phyloP scores from a whole-genome alignment of 2,113 vertebrate species.

The Ardeotis arabs region DNA sequence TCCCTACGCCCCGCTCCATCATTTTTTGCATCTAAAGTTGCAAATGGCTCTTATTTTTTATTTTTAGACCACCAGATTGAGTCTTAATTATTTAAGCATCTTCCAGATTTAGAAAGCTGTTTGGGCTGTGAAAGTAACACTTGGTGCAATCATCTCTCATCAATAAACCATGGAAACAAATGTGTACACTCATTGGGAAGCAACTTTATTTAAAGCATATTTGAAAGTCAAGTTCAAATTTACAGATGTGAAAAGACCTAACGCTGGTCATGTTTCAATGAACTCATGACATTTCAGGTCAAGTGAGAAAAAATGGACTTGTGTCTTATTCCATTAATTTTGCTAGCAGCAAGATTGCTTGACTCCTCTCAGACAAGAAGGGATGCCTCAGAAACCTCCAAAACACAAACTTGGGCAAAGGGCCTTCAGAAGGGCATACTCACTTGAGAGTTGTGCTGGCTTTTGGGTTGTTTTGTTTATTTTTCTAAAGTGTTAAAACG shows the following conservation, averaged over 20 bases:
- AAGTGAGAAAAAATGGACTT: background rate
- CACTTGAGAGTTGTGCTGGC: background rate
- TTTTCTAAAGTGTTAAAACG: background rate
- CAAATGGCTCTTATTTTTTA: background rate
- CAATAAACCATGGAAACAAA: slow-evolving; percentile 60
- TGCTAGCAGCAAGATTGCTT: background rate
- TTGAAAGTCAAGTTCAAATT: background rate
- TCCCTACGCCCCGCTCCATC: accelerated
- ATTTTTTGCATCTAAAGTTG: background rate
- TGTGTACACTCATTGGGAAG: background rate
- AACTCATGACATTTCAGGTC: background rate
- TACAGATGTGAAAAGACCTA: background rate
- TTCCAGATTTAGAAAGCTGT: slow-evolving; percentile 55
- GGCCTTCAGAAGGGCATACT: background rate
- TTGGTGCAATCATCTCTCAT: background rate
- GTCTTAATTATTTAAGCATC: slow-evolving; percentile 60
- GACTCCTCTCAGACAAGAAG: background rate
- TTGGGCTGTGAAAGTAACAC: slow-evolving; percentile 49
- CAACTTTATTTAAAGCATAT: slow-evolving; percentile 8
- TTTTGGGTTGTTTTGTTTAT: accelerated
- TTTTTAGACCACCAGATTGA: slow-evolving; percentile 24
- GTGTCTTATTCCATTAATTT: background rate
- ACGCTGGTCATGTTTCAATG: background rate
- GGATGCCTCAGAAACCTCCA: background rate
- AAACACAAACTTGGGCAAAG: background rate